These are phyloP conservation scores for Sporophila hypoxantha DNA, from an alignment of 2,113 vertebrate species.

Conservation along the genomic window DNA sequence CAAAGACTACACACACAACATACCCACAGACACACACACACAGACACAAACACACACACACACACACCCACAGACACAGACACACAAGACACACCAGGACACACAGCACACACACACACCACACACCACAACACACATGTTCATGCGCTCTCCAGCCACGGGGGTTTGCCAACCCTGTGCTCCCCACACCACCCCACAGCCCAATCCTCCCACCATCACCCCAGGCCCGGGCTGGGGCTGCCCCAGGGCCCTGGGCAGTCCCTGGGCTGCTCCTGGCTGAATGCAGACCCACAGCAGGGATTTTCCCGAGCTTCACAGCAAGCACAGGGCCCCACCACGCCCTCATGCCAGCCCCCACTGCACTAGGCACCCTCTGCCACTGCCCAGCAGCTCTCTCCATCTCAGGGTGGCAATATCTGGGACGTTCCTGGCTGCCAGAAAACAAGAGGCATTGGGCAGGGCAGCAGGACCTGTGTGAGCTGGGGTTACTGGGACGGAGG, in stretches of 20 bases:
- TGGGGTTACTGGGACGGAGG: not conserved
- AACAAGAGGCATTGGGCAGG: not conserved
- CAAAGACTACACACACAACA: no score
- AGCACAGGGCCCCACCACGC: no score
- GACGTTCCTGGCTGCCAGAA: not conserved
- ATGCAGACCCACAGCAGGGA: not conserved
- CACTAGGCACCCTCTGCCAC: not conserved
- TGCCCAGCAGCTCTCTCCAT: not conserved
- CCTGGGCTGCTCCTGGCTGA: not conserved
- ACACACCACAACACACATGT: no score
- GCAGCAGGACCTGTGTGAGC: not conserved
- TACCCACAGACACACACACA: no score
- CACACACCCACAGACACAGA: not conserved
- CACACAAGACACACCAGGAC: no score
- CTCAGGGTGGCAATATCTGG: not conserved
- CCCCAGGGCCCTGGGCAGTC: not conserved
- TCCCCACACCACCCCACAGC: accelerated
- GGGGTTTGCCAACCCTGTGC: accelerated
- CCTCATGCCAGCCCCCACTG: not conserved
- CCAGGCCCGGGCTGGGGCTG: no score
- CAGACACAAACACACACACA: no score
- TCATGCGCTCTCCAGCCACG: accelerated
- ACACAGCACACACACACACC: no score
- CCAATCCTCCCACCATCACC: not conserved
- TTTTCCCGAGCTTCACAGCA: not conserved